Evolutionary conservation across 2,888 invertebrate species (phyloP).

Genomic region (Entomobrya multifasciata): DNA sequence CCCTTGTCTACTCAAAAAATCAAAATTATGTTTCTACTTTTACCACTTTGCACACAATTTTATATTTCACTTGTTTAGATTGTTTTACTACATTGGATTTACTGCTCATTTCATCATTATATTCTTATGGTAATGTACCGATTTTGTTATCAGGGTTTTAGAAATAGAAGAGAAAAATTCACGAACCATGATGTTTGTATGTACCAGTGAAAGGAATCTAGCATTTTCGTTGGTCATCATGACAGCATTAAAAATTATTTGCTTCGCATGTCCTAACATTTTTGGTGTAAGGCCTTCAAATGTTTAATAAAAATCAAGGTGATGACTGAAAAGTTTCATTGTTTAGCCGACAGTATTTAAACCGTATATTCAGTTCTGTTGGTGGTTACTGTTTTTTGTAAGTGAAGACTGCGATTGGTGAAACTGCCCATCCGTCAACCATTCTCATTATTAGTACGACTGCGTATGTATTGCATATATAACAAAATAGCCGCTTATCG

Average conservation of each 20-base stretch:
- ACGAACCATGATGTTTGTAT: too few species aligned
- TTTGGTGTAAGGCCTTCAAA: conserved; percentile 19
- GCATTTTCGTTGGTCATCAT: conserved; percentile 1
- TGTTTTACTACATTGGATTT: background rate
- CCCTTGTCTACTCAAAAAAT: background rate
- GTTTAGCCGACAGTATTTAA: background rate
- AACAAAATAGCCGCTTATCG: too few species aligned
- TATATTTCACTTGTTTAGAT: conserved; percentile 5
- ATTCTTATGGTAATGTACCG: background rate
- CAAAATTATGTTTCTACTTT: background rate
- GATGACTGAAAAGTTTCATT: background rate
- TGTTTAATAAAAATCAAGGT: conserved; percentile 15
- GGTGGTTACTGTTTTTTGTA: background rate
- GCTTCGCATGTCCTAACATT: conserved; percentile 8
- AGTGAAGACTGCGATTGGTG: background rate
- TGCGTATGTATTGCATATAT: too few species aligned
- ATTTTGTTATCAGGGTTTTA: too few species aligned
- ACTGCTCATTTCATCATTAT: background rate
- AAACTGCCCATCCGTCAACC: conserved; percentile 7
- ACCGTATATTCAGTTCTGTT: background rate
- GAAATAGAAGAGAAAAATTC: too few species aligned
- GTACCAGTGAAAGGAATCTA: too few species aligned
- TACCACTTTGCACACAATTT: conserved; percentile 6
- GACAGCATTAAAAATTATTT: conserved; percentile 27
- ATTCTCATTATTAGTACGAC: background rate